Conservation (phyloP, 2,113 vertebrate genomes). For the Tichodroma muraria region DNA sequence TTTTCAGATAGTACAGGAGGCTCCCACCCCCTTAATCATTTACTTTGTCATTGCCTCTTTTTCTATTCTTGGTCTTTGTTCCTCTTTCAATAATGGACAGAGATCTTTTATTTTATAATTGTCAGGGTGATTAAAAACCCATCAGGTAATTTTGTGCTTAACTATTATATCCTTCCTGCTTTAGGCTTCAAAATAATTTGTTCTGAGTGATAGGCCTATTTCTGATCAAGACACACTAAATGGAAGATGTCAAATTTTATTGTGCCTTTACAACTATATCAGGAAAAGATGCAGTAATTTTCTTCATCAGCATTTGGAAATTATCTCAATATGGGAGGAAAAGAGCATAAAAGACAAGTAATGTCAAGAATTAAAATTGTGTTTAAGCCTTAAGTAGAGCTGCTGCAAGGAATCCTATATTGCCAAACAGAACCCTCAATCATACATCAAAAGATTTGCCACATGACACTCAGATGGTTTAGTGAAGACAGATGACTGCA, state of each 20-base stretch:
- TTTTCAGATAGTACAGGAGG: not conserved
- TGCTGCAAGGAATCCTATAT: not conserved
- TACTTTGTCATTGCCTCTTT: not conserved
- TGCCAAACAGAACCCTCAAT: not conserved
- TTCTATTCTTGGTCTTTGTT: not conserved
- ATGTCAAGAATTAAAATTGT: not conserved
- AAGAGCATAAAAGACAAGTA: not conserved
- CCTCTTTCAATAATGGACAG: conserved; percentile 1
- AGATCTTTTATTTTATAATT: conserved; percentile 9
- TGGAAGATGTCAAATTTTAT: conserved; percentile 24
- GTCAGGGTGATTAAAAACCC: conserved; percentile 15
- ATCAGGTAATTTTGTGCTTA: conserved; percentile 26
- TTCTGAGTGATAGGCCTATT: conserved; percentile 24
- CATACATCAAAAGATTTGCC: not conserved
- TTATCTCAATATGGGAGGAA: not conserved
- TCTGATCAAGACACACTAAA: conserved; percentile 24
- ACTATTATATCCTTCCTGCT: conserved; percentile 1
- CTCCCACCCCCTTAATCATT: not conserved
- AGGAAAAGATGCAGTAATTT: not conserved
- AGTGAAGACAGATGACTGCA: not conserved
- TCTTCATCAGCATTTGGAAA: not conserved
- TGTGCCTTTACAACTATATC: not conserved
- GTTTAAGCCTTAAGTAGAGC: not conserved
- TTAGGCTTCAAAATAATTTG: conserved; percentile 37
- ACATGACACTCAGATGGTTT: not conserved